Evolutionary conservation across 2,888 invertebrate species (phyloP), one percentile per base, ranked within the genome.

Genomic region (Pantelozetes paolii): DNA sequence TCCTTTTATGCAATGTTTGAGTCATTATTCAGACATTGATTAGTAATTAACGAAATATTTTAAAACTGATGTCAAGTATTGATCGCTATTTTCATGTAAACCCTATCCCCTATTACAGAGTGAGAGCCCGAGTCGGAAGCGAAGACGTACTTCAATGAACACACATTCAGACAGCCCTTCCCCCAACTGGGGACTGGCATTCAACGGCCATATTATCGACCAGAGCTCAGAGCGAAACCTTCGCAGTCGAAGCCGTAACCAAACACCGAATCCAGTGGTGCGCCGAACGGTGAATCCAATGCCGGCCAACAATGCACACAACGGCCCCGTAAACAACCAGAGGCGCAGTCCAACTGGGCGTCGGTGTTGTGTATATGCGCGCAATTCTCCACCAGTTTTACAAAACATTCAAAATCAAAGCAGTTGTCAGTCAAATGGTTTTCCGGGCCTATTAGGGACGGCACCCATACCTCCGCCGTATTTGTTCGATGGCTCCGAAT

Each of bases 381-480:
- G 69, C 69, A 69, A 40, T 69, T 69, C 69, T 28, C 69, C 69
- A 20, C 69, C 69, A 36, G 11, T 69, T 15, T 8, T 42, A 20
- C 69, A 69, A 20, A 69, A 23, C 28, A 42, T 69, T 69, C 69
- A 69, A 45, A 69, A 69, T 69, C 69, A 69, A 69, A 69, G 20
- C 45, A 69, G 45, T 23, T 69, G 69, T 69, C 69, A 69, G 42
- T 69, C 69, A 45, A 69, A 23, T 45, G 69, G 45, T 26, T 69
- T 42, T 69, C 28, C 42, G 6, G 45, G 69, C 36, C 23, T 69
- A 45, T 26, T 69, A 6, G 69, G 45, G 20, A 45, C 69, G 26
- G 23, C 69, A 2, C 2, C 45, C 13, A 28, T 69, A 45, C 42
- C 69, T 20, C 45, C 69, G 1, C 5, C 69, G 0, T 69, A 69